phyloP scores from a whole-genome alignment of 2,797 vertebrate species.

The Cossypha caffra region DNA sequence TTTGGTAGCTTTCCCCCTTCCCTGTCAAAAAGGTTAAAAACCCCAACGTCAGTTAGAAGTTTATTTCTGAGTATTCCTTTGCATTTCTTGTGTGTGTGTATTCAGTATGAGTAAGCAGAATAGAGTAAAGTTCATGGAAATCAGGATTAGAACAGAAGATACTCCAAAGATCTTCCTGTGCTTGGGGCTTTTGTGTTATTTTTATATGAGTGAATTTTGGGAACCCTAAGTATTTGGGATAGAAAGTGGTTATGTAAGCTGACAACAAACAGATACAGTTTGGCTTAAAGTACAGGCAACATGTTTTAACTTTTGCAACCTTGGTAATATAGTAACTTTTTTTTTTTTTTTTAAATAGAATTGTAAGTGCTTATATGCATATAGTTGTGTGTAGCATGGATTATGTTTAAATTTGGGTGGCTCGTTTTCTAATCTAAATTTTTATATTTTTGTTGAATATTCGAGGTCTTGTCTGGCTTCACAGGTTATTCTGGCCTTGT shows the following conservation, averaged over 20 bases:
- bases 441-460: neutral
- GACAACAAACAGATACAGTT: neutral
- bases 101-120: neutral
- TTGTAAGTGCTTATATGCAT: rapidly evolving
- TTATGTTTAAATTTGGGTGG: neutral
- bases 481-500: neutral
- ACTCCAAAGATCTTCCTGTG: neutral
- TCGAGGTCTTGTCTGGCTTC: neutral
- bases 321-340: neutral
- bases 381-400: neutral
- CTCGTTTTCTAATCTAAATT: neutral
- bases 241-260: neutral
- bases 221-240: neutral
- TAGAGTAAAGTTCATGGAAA: neutral
- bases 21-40: neutral
- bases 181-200: neutral
- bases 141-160: neutral
- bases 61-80: neutral
- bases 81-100: neutral
- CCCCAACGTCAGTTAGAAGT: neutral
- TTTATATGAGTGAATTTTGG: neutral
- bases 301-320: neutral
- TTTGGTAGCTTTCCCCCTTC: neutral
- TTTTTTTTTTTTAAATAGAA: neutral
- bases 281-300: neutral